Evolutionary conservation across 92 coral and sea anemone genomes (phyloP), one percentile per base, ranked within the genome.

Genomic region (Zoanthus sansibaricus): DNA sequence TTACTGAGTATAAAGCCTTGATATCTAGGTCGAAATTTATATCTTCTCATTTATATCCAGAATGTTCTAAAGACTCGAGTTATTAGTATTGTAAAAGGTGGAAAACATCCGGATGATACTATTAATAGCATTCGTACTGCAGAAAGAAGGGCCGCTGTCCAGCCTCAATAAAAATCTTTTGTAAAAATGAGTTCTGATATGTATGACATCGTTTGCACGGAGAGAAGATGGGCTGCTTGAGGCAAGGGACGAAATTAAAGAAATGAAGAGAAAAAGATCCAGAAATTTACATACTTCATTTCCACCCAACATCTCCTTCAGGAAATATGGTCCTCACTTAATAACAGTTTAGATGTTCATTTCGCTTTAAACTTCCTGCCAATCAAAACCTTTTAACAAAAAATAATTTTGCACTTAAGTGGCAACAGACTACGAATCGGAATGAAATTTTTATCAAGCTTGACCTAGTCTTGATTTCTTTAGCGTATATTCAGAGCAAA

Each of bases 281-380:
- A 62, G 42, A 37, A 62, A 62, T 62, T 62, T 62, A 62, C 69
- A 62, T 62, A 62, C 69, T 62, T 62, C 69, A 62, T 62, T 62
- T 62, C 69, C 69, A 62, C 30, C 9, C 25, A 62, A 17, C 6
- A 58, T 62, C 4, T 62, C 9, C 30, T 20, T 62, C 2, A 17
- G 21, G 69, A 20, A 62, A 62, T 14, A 62, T 5, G 6, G 66
- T 58, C n/a, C 20, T 58, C 17, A 14, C 17, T 58, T 58, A 58
- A 58, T 58, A 14, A 58, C 68, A 61, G 31, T 62, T 62, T 62
- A 62, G 32, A 62, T 62, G 69, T 5, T 62, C 69, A 62, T 62
- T n/a, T 59, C 9, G 10, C 9, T 62, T 62, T 62, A 62, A 62
- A 62, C 69, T 62, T 62, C 69, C 69, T 20, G n/a, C 14, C 64